Base-by-base conservation (phyloP, 2,888 invertebrate species). In the Pardosa pseudoannulata region DNA sequence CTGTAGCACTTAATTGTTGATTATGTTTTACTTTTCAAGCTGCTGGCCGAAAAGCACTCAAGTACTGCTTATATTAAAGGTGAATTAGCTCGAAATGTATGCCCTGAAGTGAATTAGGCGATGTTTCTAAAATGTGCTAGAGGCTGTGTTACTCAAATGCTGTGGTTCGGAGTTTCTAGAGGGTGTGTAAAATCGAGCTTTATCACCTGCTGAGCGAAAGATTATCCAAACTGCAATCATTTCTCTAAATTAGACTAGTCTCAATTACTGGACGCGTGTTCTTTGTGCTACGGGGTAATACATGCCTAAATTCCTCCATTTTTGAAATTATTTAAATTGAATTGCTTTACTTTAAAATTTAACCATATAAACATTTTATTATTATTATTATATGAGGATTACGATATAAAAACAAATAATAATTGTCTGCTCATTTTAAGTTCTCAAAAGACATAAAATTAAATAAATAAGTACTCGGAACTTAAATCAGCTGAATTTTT, bases 231-330 rank as follows among this genome's bases (percentile, higher is more conserved):
- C 32, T 85, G 78, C 56, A 78, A 85, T 85, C 67, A 62, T 85
- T 78, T 78, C 56, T 85, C 72, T 78, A 32, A 83, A 78, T 67
- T 85, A 83, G 83, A 78, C 27, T 85, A 78, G 72, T 65, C 27
- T 9, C 62, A 46, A 32, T 23, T 39, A 46, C 67, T 79, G 72
- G 50, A 19, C 16, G 41, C 28, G 29, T 31, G 67, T 50, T 36
- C 7, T 56, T 78, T 68, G 29, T 67, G 83, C 19, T 31, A 32
- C 65, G 9, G 9, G 36, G 9, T n/a, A n/a, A n/a, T n/a, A n/a
- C n/a, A n/a, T n/a, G n/a, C n/a, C n/a, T n/a, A n/a, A n/a, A n/a
- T n/a, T n/a, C n/a, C n/a, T n/a, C n/a, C n/a, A n/a, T n/a, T n/a
- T n/a, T n/a, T n/a, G n/a, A n/a, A n/a, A n/a, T n/a, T n/a, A n/a